These are phyloP conservation scores for Leptinotarsa tumamoca DNA, from an alignment of 2,888 invertebrate species.

Conservation along the genomic window DNA sequence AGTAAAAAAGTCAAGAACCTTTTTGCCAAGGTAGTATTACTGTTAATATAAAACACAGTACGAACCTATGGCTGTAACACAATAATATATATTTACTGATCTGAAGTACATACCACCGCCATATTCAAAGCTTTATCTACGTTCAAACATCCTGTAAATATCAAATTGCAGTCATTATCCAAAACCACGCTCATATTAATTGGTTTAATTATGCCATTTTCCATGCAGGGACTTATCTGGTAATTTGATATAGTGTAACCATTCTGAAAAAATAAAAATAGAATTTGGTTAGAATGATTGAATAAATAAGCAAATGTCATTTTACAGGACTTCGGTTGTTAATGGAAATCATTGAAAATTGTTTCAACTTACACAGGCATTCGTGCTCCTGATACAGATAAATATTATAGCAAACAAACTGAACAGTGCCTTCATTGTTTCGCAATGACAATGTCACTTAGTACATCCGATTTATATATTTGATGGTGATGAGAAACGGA, in stretches of 20 bases:
- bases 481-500: constrained; percentile 5
- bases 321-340: not conserved
- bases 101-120: not conserved
- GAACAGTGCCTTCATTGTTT: not conserved
- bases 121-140: not conserved
- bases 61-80: too few relatives aligned
- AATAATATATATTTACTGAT: too few relatives aligned
- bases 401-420: not conserved
- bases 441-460: not conserved
- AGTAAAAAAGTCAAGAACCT: too few relatives aligned
- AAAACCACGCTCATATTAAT: not conserved
- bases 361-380: constrained; percentile 3
- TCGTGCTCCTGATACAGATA: not conserved
- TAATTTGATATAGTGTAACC: not conserved
- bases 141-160: not conserved
- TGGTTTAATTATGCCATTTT: not conserved
- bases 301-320: too few relatives aligned
- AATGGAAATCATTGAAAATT: not conserved
- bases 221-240: not conserved
- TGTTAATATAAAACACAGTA: too few relatives aligned
- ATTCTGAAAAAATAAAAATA: constrained; percentile 3
- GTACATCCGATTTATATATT: not conserved
- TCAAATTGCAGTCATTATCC: constrained; percentile 3
- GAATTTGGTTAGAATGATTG: too few relatives aligned
- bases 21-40: too few relatives aligned